phyloP scores from a whole-genome alignment of 2,113 vertebrate genomes.

The Pomatostomus ruficeps region DNA sequence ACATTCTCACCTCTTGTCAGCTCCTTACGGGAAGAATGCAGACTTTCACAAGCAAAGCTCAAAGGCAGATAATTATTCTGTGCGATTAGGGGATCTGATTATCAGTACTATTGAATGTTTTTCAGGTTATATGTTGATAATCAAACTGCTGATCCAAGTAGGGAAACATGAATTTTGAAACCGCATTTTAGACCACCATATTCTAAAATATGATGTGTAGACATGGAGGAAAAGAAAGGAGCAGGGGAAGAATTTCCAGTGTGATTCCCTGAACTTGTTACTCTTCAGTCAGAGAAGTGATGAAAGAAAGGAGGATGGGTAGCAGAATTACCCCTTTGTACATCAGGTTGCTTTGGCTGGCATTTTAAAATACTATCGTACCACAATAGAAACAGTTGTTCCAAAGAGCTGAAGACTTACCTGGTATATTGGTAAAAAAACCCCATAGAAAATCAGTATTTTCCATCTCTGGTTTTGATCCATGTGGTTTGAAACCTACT shows the following conservation, averaged over 20 bases:
- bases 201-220: neutral
- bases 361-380: neutral
- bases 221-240: neutral
- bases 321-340: neutral
- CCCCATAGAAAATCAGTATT: accelerated
- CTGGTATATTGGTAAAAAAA: neutral
- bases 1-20: neutral
- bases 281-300: neutral
- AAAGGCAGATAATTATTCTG: neutral
- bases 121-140: neutral
- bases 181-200: neutral
- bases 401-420: neutral
- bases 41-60: neutral
- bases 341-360: neutral
- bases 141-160: neutral
- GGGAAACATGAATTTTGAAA: neutral
- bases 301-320: neutral
- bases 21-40: neutral
- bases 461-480: neutral
- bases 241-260: neutral
- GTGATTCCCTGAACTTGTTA: neutral
- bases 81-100: neutral
- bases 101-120: neutral
- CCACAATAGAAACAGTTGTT: neutral
- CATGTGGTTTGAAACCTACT: neutral